Percentiles rank a stretch among this genome's conserved stretches.
These are phyloP conservation scores for Lemur catta DNA, from an alignment of 2,797 vertebrate genomes.

Conservation along the genomic window DNA sequence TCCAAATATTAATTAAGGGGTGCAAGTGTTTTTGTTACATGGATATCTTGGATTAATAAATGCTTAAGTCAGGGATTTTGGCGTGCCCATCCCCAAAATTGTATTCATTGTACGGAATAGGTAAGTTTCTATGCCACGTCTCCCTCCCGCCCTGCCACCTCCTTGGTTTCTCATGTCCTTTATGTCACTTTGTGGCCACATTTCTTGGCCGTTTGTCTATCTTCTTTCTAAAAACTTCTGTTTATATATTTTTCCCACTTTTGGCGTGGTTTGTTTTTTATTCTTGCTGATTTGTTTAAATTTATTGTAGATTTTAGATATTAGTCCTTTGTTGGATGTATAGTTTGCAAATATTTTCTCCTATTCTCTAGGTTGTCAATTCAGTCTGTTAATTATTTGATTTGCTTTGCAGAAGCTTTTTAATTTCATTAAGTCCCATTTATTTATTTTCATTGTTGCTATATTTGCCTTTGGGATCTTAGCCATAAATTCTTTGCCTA, in stretches of 20 bases:
- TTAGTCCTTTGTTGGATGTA: neutral
- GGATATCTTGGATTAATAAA: neutral
- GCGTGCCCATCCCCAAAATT: neutral
- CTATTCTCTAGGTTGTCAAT: neutral
- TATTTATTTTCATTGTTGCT: neutral
- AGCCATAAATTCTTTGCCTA: neutral
- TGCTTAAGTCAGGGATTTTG: neutral
- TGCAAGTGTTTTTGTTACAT: neutral
- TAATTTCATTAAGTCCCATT: neutral
- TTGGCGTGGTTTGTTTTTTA: neutral
- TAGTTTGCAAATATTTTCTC: neutral
- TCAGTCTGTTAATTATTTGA: neutral
- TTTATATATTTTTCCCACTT: neutral
- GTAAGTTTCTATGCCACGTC: neutral
- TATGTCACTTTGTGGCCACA: neutral
- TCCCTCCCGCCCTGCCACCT: neutral
- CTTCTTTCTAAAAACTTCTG: neutral
- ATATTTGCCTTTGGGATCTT: neutral
- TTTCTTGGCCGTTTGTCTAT: neutral
- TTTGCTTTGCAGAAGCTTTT: neutral
- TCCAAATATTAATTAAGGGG: neutral
- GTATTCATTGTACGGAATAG: neutral
- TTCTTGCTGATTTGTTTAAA: neutral
- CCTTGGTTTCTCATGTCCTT: neutral
- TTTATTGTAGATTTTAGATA: neutral